These are phyloP conservation scores for Leiothrix lutea DNA, from an alignment of 2,113 vertebrate genomes.

Conservation along the genomic window DNA sequence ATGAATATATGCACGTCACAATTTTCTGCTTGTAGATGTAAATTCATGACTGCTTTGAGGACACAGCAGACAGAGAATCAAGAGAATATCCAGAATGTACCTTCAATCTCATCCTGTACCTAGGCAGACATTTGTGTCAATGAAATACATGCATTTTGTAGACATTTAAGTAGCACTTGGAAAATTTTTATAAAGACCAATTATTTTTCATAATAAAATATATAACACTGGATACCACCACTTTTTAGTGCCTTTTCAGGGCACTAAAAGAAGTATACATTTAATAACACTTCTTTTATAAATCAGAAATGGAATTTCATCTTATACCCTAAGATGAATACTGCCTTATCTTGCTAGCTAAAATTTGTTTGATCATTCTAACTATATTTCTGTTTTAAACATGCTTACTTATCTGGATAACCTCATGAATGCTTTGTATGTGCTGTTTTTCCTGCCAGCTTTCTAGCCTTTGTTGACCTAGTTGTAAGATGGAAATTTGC, in stretches of 20 bases:
- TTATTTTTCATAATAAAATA: neutral
- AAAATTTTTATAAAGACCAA: neutral
- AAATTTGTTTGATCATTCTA: neutral
- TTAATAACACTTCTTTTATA: neutral
- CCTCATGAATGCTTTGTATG: neutral
- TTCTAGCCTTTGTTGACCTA: neutral
- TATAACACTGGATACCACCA: neutral
- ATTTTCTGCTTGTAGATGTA: neutral
- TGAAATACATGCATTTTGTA: neutral
- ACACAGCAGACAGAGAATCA: neutral
- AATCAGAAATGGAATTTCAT: neutral
- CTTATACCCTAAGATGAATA: neutral
- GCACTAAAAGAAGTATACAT: neutral
- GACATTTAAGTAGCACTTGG: neutral
- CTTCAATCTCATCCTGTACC: neutral
- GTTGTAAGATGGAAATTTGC: neutral
- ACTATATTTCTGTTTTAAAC: neutral
- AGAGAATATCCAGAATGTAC: neutral
- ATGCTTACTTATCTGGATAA: neutral
- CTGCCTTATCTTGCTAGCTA: neutral
- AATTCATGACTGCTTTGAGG: neutral
- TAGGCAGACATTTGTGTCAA: neutral
- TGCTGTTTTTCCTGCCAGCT: neutral
- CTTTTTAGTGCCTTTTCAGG: too few relatives aligned
- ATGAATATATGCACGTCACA: neutral